Percentiles rank a stretch among this genome's conserved stretches.
Conservation (phyloP, 2,113 vertebrate genomes). For the Nipponia nippon region DNA sequence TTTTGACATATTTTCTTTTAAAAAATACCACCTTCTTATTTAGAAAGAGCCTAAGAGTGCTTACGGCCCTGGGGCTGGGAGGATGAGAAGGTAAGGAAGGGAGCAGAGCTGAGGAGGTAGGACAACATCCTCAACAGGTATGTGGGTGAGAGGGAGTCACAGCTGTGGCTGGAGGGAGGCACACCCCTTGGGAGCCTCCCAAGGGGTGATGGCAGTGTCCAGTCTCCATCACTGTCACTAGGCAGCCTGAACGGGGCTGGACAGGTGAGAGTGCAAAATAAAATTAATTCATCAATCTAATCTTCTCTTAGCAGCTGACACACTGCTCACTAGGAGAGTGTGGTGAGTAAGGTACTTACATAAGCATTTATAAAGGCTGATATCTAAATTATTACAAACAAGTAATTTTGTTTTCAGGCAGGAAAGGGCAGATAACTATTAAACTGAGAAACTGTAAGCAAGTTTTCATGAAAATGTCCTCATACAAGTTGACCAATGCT, state of each 20-base stretch:
- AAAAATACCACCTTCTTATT: neutral
- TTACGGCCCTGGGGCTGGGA: neutral
- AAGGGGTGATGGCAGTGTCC: too few relatives aligned
- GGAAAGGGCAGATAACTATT: neutral
- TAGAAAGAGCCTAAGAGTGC: neutral
- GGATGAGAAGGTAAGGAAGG: neutral
- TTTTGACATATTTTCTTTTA: neutral
- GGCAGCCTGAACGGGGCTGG: neutral
- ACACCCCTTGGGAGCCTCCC: accelerated
- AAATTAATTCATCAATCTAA: neutral
- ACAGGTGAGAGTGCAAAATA: neutral
- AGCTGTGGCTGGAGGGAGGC: neutral
- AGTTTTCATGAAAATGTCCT: neutral
- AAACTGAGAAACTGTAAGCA: neutral
- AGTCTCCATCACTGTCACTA: neutral
- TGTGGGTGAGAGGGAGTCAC: neutral
- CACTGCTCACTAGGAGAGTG: neutral
- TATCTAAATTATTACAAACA: neutral
- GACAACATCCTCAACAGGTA: neutral
- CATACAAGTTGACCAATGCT: neutral
- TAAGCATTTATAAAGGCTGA: neutral
- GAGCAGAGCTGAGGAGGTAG: neutral
- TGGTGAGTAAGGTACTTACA: neutral
- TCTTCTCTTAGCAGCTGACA: neutral
- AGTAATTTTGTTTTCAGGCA: neutral